phyloP scores from a whole-genome alignment of 2,113 vertebrate species.

The Tonatia bakeri region DNA sequence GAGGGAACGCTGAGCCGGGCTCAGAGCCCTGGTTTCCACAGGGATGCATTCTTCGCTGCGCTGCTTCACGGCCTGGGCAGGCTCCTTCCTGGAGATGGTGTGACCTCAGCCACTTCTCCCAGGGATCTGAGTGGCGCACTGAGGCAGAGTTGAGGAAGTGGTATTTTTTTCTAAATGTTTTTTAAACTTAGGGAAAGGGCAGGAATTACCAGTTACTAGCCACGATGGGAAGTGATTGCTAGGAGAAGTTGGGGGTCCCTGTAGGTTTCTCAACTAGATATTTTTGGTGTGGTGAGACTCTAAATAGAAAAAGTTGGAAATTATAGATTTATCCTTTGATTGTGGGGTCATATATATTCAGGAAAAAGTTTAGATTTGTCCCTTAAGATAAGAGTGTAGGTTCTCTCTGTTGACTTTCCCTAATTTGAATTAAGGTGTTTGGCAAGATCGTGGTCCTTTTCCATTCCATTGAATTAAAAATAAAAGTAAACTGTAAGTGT shows the following conservation, averaged over 20 bases:
- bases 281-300: neutral
- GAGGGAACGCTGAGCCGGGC: neutral
- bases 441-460: neutral
- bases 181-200: neutral
- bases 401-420: neutral
- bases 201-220: neutral
- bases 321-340: neutral
- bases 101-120: neutral
- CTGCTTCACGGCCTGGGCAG: neutral
- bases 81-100: neutral
- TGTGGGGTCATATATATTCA: neutral
- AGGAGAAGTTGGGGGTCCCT: neutral
- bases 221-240: neutral
- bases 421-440: slow-evolving; percentile 20
- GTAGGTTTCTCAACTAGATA: neutral
- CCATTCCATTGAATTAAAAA: neutral
- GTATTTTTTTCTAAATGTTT: neutral
- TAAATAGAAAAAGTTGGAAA: neutral
- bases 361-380: neutral
- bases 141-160: neutral
- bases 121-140: neutral
- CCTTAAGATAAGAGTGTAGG: neutral
- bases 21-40: neutral
- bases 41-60: neutral
- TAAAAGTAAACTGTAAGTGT: neutral